A percentile compares a stretch with the other conserved stretches of the same genome.
phyloP scores from a whole-genome alignment of 2,888 invertebrate genomes.

The Cryptops parisi region DNA sequence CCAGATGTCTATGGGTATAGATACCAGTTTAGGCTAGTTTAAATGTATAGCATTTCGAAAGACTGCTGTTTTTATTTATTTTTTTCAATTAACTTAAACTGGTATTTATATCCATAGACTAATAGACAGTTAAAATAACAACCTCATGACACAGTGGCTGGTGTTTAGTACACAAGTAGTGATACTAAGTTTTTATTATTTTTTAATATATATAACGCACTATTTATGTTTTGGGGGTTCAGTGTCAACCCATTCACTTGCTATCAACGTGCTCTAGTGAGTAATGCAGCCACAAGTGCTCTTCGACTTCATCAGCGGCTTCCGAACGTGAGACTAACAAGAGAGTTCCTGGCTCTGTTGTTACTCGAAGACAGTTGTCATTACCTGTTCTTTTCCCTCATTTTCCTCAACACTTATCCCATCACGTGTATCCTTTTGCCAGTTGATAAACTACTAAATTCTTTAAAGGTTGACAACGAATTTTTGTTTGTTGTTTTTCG shows the following conservation, averaged over 20 bases:
- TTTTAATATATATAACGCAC: slow-evolving; percentile 7
- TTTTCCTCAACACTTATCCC: slow-evolving; percentile 82
- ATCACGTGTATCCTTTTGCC: slow-evolving; percentile 63
- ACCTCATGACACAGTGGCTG: neutral
- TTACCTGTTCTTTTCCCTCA: slow-evolving; percentile 86
- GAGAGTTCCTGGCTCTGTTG: slow-evolving; percentile 65
- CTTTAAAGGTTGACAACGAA: neutral
- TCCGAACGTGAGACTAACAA: slow-evolving; percentile 62
- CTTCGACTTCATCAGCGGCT: slow-evolving; percentile 87
- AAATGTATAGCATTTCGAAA: too few relatives aligned
- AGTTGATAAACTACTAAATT: too few relatives aligned
- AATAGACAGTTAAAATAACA: too few relatives aligned
- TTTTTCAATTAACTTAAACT: too few relatives aligned
- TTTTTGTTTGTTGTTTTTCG: neutral
- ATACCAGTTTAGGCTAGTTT: too few relatives aligned
- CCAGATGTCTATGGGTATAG: too few relatives aligned
- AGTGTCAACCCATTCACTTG: slow-evolving; percentile 57
- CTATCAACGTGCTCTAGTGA: slow-evolving; percentile 81
- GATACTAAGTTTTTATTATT: too few relatives aligned
- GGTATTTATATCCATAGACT: too few relatives aligned
- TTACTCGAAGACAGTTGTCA: slow-evolving; percentile 81
- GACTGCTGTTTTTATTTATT: too few relatives aligned
- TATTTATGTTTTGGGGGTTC: slow-evolving; percentile 21
- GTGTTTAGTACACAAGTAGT: neutral
- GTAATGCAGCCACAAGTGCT: slow-evolving; percentile 89